Evolutionary conservation across 2,797 vertebrate genomes (phyloP), one percentile per base, ranked within the genome.

Genomic region (Cetoscarus ocellatus): DNA sequence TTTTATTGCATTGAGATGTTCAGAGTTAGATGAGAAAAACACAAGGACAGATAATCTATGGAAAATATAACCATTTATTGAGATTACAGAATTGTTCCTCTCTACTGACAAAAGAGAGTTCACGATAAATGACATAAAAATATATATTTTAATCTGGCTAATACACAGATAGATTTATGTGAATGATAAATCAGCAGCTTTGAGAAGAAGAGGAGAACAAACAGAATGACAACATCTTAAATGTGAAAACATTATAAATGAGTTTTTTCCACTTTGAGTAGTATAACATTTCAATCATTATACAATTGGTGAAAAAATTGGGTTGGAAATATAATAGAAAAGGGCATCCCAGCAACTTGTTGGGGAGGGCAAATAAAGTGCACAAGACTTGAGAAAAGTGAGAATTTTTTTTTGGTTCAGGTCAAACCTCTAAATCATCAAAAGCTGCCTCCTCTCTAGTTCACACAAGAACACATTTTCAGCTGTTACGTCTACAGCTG

Each of bases 11-110:
- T 12, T 10, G 1, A 10, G 15, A 11, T 18, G 15, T 6, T 48
- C 45, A 13, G 34, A 52, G 49, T 53, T 39, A 38, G 12, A 66
- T 36, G 67, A 18, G 10, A 40, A 70, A 4, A 40, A 70, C 44
- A 45, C 53, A 48, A 39, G 50, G 43, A 44, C 17, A 55, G 11
- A 9, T 63, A 6, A 39, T 72, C 39, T 59, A 53, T 66, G 68
- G 66, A 88, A 87, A 88, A 85, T 65, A 59, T 36, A 12, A 6
- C 51, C 9, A 53, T 90, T 85, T 91, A 89, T 88, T 89, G 17
- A 61, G 15, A 56, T 61, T 13, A 39, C 48, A 19, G 18, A 50
- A 34, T 50, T 17, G 18, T 58, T 72, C 38, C 10, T 79, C 49
- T 61, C 42, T 54, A 47, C 48, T 60, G 61, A 68, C 42, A 79